Conservation (phyloP, 1,140 invertebrate genomes). For the Carcinoscorpius rotundicauda region DNA sequence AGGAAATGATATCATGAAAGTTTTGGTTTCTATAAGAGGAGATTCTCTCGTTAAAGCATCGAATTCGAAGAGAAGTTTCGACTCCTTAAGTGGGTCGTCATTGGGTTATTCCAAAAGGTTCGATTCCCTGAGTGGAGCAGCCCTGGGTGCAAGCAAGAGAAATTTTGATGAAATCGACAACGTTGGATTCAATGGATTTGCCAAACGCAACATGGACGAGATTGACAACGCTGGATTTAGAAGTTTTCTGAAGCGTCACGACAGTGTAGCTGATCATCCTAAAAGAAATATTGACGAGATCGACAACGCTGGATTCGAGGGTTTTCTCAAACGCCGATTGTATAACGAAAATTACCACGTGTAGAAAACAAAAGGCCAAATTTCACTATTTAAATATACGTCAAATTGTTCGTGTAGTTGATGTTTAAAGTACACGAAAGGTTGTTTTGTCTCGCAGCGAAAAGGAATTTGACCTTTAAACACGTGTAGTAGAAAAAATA, state of each 20-base stretch:
- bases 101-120: slow-evolving; percentile 1
- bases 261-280: slow-evolving; percentile 44
- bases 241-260: slow-evolving; percentile 41
- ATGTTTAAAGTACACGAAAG: too few relatives aligned
- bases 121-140: slow-evolving; percentile 9
- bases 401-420: too few relatives aligned
- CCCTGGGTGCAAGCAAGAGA: slow-evolving; percentile 30
- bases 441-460: too few relatives aligned
- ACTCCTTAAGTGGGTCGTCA: too few relatives aligned
- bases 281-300: slow-evolving; percentile 48
- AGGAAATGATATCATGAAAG: too few relatives aligned
- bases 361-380: too few relatives aligned
- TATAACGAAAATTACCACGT: slow-evolving; percentile 38
- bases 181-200: slow-evolving; percentile 41
- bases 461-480: too few relatives aligned
- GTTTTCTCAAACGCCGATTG: slow-evolving; percentile 40
- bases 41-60: too few relatives aligned
- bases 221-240: slow-evolving; percentile 44
- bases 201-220: slow-evolving; percentile 44
- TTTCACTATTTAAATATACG: too few relatives aligned
- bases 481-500: too few relatives aligned
- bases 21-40: too few relatives aligned
- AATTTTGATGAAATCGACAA: slow-evolving; percentile 48
- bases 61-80: too few relatives aligned
- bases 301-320: slow-evolving; percentile 43